Conservation (phyloP, 2,797 vertebrate genomes). For the Crypturellus tataupa region DNA sequence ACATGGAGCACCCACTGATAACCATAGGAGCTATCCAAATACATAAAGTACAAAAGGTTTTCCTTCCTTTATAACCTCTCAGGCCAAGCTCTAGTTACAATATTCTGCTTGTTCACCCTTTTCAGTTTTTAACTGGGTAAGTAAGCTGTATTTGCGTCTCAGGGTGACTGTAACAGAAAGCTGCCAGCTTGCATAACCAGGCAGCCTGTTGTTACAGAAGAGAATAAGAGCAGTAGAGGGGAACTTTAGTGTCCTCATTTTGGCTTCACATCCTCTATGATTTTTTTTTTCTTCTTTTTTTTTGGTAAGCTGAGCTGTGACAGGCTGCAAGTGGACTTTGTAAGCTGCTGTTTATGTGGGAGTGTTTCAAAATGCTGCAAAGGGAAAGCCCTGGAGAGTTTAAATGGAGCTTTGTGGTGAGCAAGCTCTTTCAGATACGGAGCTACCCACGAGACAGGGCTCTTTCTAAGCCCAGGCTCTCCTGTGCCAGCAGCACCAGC, state of each 20-base stretch:
- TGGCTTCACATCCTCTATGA: neutral
- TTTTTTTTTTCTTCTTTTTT: too few relatives aligned
- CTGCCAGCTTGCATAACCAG: neutral
- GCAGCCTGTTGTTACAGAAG: fast-evolving
- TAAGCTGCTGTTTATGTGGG: fast-evolving
- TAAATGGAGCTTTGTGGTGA: neutral
- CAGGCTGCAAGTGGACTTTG: neutral
- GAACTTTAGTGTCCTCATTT: neutral
- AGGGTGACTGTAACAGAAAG: neutral
- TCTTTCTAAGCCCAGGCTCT: neutral
- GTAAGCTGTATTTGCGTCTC: neutral
- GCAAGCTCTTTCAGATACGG: neutral
- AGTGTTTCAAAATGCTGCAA: neutral
- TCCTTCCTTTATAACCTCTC: neutral
- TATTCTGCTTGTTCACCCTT: neutral
- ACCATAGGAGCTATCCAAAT: neutral
- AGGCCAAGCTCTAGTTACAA: neutral
- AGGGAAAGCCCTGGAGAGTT: neutral
- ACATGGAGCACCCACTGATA: neutral
- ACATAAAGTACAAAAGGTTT: neutral
- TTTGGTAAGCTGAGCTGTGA: neutral
- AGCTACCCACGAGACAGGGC: fast-evolving
- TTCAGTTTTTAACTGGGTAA: neutral
- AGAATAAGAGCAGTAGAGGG: neutral
- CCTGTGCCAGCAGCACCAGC: fast-evolving